Evolutionary conservation across 2,113 vertebrate species (phyloP), one percentile per base, ranked within the genome.

Genomic region (Epinephelus lanceolatus): DNA sequence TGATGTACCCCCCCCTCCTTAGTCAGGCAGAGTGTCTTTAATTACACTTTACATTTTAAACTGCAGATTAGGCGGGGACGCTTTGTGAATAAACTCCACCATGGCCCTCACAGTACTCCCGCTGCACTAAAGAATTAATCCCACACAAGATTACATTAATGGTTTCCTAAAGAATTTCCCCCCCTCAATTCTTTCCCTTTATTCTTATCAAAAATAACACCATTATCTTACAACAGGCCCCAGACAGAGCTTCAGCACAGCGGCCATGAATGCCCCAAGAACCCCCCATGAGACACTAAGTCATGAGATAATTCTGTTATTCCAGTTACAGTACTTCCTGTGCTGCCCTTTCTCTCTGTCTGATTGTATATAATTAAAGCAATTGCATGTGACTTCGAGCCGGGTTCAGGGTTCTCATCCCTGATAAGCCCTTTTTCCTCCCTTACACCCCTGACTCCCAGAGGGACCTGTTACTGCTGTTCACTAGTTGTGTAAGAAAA

Each of bases 121-220:
- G 77, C 87, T 85, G 80, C 78, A 89, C 88, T 88, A 86, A 78
- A 88, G 89, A 92, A 95, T 92, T 94, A 96, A 94, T 95, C 92
- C 92, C 78, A 81, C 92, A 88, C 71, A 91, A 94, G 93, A 95
- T 96, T 95, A 94, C 92, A 93, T 93, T 94, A 94, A 95, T 92
- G 80, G 88, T 76, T 92, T 90, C 80, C 92, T 86, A 81, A 94
- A 92, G 86, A 92, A 92, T 81, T 67, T 37, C 80, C 63, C 62
- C 62, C 52, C 55, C 51, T 57, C 83, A 33, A 71, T 85, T 86
- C 68, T 83, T 83, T 49, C 52, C 52, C 69, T 83, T 73, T 77
- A 81, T 78, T 84, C 78, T 87, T 86, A 89, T 90, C 91, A 81
- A 87, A 94, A 95, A 90, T 53, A 94, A 93, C 91, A 86, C 74